Percentiles rank a stretch among this genome's conserved stretches.
phyloP scores from a whole-genome alignment of 2,113 vertebrate genomes.

The Diphyllodes magnificus region DNA sequence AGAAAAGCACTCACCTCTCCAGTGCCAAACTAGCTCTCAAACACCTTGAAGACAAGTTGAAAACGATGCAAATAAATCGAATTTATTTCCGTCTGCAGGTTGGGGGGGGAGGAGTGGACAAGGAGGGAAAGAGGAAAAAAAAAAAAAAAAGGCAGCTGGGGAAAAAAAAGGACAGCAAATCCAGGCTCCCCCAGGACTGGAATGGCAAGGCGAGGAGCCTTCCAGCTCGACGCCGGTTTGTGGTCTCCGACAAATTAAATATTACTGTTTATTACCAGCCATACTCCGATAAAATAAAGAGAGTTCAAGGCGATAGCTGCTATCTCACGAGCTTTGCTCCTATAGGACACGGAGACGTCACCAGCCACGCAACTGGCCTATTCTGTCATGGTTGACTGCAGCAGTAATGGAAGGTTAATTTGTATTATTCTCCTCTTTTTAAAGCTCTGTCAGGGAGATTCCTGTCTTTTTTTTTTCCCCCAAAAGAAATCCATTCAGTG shows the following conservation, averaged over 20 bases:
- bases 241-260: constrained; percentile 76
- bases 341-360: constrained; percentile 80
- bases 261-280: constrained; percentile 78
- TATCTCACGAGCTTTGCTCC: constrained; percentile 78
- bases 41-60: constrained; percentile 47
- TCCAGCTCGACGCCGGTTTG: constrained; percentile 67
- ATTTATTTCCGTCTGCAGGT: constrained; percentile 63
- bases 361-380: constrained; percentile 69
- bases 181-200: constrained; percentile 2
- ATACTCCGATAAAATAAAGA: constrained; percentile 79
- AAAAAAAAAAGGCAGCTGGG: neutral
- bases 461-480: rapidly evolving
- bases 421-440: constrained; percentile 59
- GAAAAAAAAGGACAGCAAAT: neutral
- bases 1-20: constrained; percentile 70
- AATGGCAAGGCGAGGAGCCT: constrained; percentile 37
- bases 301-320: constrained; percentile 69
- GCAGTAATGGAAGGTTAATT: constrained; percentile 63
- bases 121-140: neutral
- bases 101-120: neutral
- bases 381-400: constrained; percentile 66
- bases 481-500: neutral
- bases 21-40: constrained; percentile 51
- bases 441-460: constrained; percentile 30
- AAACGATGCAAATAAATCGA: constrained; percentile 53